Conservation (phyloP, 2,797 vertebrate genomes). For the Periophthalmus magnuspinnatus region DNA sequence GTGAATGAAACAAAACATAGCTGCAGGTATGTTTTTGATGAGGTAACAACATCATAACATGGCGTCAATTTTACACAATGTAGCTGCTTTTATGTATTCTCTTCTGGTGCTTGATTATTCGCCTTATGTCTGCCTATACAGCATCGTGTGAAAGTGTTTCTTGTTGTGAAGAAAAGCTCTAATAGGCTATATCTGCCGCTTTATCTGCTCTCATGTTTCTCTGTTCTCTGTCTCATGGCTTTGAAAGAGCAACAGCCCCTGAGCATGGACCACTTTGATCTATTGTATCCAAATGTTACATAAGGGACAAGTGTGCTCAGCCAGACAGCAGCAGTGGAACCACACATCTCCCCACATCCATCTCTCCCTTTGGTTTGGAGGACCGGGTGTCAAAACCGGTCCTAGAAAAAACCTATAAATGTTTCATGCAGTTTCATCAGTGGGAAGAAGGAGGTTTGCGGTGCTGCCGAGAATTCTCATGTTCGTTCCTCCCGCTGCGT, state of each 20-base stretch:
- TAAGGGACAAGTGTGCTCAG: slow-evolving; percentile 17
- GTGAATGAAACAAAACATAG: too few species aligned
- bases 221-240: background rate
- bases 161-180: slow-evolving; percentile 7
- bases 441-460: slow-evolving; percentile 37
- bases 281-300: slow-evolving; percentile 35
- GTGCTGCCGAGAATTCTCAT: slow-evolving; percentile 36
- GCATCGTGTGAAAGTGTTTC: slow-evolving; percentile 3
- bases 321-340: slow-evolving; percentile 29
- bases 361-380: slow-evolving; percentile 20
- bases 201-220: slow-evolving; percentile 13
- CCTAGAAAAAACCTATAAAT: slow-evolving; percentile 60
- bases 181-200: slow-evolving; percentile 4
- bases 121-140: slow-evolving; percentile 12
- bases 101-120: background rate
- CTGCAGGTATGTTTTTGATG: too few species aligned
- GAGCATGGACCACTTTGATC: slow-evolving; percentile 36
- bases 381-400: slow-evolving; percentile 52
- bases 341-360: slow-evolving; percentile 23
- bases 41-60: too few species aligned
- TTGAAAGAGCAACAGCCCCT: slow-evolving; percentile 21
- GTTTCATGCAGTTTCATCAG: slow-evolving; percentile 65
- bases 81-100: background rate
- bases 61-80: too few species aligned
- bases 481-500: slow-evolving; percentile 28